Base-by-base conservation (phyloP, 2,113 vertebrate species). In the Myanophis thanlyinensis region DNA sequence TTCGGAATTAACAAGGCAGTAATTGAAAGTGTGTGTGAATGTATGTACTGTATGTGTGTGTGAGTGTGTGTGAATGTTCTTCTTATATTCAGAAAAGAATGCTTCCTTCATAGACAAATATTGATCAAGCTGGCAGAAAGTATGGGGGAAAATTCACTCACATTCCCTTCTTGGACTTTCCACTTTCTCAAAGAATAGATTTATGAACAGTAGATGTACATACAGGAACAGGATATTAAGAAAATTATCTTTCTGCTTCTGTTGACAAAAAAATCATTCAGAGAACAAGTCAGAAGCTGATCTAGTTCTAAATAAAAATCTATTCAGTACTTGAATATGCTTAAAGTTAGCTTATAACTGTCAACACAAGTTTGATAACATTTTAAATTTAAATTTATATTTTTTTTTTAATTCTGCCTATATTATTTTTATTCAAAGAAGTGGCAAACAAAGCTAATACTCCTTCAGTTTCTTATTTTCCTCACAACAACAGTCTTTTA, bases 51-150 rank as follows among this genome's bases (percentile, higher is more conserved):
- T 67, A 12, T 67, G 30, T 30, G 30, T 35, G n/a, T 73, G n/a
- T 35, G 67, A 2, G n/a, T 73, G 15, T 80, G 15, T 35, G 59
- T 40, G 67, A 40, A n/a, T n/a, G 9, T 46, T 3, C 30, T 94
- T 94, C 89, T 49, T 84, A 7, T 40, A 46, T 85, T 22, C 35
- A 93, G 94, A 88, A 94, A 94, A 90, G 20, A 23, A 22, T 30
- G 59, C 2, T 48, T 73, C 49, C 47, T 90, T 11, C 18, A 46
- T 7, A 40, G 3, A 40, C 47, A 90, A 80, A 51, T 35, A 13
- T 25, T 18, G 15, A n/a, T n/a, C 4, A 30, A 30, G 5, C 85
- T 87, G 85, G 27, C 73, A 27, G 85, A 51, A 49, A 87, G 2
- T n/a, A 80, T 80, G 73, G 35, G 18, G 35, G 6, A 0, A 80